Evolutionary conservation across 2,113 vertebrate species (phyloP), one percentile per base, ranked within the genome.

Genomic region (Rana temporaria): DNA sequence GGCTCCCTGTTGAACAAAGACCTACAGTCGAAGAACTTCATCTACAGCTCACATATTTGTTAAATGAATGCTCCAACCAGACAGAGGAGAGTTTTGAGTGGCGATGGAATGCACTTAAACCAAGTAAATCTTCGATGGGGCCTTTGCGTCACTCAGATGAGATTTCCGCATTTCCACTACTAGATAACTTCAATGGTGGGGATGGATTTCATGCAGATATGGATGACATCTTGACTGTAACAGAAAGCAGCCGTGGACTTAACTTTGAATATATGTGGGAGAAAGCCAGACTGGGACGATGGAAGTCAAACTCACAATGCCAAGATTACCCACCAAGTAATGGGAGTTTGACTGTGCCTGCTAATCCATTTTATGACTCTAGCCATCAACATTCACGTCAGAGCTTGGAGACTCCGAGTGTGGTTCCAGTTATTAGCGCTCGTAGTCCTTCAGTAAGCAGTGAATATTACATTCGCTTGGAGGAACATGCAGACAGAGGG

Each of bases 251-350:
- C 88, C 95, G 94, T 64, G 96, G 96, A 16, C 93, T 98, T 88
- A 97, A 96, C 88, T 96, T 98, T 81, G 96, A 98, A 85, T 98
- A 96, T 90, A 94, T 97, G 87, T 98, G 96, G 96, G 96, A 98
- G 86, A 96, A 96, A 86, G 95, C 96, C 17, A 91, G 96, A 19
- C 91, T 94, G 14, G 95, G 95, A 38, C 90, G 93, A 0, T 89
- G 90, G 73, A 87, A 90, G 75, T 86, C 87, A 0, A 94, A 87
- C 85, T 94, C 88, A 14, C 94, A 86, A 84, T 94, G 86, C 91
- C 94, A 19, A 2, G 85, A 91, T 52, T 91, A 90, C 85, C 91
- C 93, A 71, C 90, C 93, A 75, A 94, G 93, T 88, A 86, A 86
- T 1, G 85, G 85, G 1, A 79, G 66, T 52, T 38, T 86, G 20